Percentiles rank a stretch among this genome's conserved stretches.
phyloP scores from a whole-genome alignment of 2,888 invertebrate genomes.

The Dasysyrphus albostriatus region DNA sequence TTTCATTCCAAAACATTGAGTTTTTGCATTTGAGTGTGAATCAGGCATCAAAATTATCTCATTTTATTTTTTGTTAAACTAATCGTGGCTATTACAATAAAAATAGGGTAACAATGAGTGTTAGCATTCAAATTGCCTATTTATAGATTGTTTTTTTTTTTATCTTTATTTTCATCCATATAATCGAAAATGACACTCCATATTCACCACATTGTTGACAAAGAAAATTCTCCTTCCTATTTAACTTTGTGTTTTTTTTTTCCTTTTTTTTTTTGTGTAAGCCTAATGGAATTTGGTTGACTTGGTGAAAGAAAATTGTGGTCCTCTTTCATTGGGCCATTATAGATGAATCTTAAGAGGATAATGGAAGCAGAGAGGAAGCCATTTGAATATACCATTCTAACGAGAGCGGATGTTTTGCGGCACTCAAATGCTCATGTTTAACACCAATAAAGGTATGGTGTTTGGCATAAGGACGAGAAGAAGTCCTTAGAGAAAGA shows the following conservation, averaged over 20 bases:
- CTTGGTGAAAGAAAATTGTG: conserved; percentile 20
- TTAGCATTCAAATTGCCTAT: conserved; percentile 40
- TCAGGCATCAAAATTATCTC: background rate
- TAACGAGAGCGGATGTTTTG: conserved; percentile 68
- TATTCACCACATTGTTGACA: conserved; percentile 18
- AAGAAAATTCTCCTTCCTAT: background rate
- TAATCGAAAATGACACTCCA: conserved; percentile 41
- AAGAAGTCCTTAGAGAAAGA: conserved; percentile 1
- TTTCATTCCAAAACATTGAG: background rate
- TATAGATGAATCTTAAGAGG: conserved; percentile 69
- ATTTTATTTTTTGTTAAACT: background rate
- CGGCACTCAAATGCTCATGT: conserved; percentile 59
- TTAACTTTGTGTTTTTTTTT: background rate
- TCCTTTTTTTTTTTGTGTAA: background rate
- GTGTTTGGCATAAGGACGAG: conserved; percentile 12
- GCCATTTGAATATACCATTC: conserved; percentile 72
- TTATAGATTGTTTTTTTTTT: conserved; percentile 26
- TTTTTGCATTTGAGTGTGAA: background rate
- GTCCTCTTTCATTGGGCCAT: conserved; percentile 49
- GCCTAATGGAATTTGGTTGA: conserved; percentile 29
- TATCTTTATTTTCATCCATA: conserved; percentile 27
- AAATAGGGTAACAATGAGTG: conserved; percentile 26
- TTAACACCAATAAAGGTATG: conserved; percentile 67
- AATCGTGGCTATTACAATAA: conserved; percentile 31
- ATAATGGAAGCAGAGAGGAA: conserved; percentile 60